Percentiles rank a stretch among this genome's conserved stretches.
Conservation (phyloP, 2,888 invertebrate genomes). For the Xestia ashworthii region DNA sequence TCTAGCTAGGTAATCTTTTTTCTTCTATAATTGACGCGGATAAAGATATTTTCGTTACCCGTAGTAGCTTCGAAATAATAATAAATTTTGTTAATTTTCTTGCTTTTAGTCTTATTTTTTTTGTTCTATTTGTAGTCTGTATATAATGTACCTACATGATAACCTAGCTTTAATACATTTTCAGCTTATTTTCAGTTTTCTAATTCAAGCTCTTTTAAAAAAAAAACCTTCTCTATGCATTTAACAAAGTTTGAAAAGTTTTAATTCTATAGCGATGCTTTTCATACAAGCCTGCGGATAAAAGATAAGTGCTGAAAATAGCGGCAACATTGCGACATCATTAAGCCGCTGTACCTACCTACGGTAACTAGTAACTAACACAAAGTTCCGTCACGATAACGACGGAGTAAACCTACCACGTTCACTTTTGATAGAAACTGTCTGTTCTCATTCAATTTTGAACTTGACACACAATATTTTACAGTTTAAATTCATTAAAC, state of each 20-base stretch:
- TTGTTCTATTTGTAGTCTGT: too few species aligned
- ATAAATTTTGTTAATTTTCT: neutral
- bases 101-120: too few species aligned
- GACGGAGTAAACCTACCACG: neutral
- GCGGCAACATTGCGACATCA: conserved; percentile 54
- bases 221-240: neutral
- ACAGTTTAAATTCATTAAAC: too few species aligned
- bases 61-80: neutral
- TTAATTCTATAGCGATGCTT: conserved; percentile 34
- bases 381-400: conserved; percentile 13
- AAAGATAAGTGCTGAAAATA: conserved; percentile 41
- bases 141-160: too few species aligned
- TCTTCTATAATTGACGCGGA: neutral
- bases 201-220: neutral
- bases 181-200: neutral
- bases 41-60: neutral
- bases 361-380: conserved; percentile 40
- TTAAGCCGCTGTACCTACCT: conserved; percentile 34
- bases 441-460: too few species aligned
- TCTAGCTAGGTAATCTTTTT: neutral
- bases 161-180: too few species aligned
- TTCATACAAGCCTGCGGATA: conserved; percentile 30
- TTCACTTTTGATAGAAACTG: conserved; percentile 7
- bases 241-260: conserved; percentile 29
- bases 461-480: too few species aligned